A percentile compares a stretch with the other conserved stretches of the same genome.
Evolutionary conservation across 2,888 invertebrate species (phyloP).

Genomic region (Campoplex capitator): DNA sequence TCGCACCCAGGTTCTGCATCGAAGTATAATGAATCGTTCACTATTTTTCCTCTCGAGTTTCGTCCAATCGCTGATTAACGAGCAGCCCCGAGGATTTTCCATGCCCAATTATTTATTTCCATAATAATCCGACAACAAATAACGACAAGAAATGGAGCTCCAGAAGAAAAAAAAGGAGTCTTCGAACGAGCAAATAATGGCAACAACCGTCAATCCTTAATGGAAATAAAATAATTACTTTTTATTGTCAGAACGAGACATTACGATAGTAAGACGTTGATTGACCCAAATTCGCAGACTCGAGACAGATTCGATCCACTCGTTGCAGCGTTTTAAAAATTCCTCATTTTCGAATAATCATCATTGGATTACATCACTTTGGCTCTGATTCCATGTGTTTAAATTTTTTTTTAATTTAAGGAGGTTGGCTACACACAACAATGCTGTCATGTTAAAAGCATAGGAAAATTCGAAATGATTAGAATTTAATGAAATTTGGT

Average conservation of each 20-base stretch:
- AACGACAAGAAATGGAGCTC: background rate
- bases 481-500: too few relatives aligned
- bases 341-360: background rate
- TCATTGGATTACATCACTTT: background rate
- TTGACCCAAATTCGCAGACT: background rate
- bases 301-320: background rate
- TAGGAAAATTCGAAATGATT: too few relatives aligned
- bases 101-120: background rate
- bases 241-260: background rate
- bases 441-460: too few relatives aligned
- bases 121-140: background rate
- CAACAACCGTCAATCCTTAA: background rate
- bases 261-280: background rate
- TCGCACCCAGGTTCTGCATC: background rate
- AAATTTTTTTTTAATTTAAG: too few relatives aligned
- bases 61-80: conserved; percentile 40
- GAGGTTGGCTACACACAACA: too few relatives aligned
- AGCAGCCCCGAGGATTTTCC: background rate
- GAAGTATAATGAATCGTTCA: background rate
- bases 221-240: background rate
- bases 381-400: too few relatives aligned
- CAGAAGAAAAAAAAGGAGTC: too few relatives aligned
- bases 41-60: background rate
- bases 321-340: background rate
- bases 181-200: too few relatives aligned